These are phyloP conservation scores for Cairina moschata DNA, from an alignment of 2,113 vertebrate species.

Conservation along the genomic window DNA sequence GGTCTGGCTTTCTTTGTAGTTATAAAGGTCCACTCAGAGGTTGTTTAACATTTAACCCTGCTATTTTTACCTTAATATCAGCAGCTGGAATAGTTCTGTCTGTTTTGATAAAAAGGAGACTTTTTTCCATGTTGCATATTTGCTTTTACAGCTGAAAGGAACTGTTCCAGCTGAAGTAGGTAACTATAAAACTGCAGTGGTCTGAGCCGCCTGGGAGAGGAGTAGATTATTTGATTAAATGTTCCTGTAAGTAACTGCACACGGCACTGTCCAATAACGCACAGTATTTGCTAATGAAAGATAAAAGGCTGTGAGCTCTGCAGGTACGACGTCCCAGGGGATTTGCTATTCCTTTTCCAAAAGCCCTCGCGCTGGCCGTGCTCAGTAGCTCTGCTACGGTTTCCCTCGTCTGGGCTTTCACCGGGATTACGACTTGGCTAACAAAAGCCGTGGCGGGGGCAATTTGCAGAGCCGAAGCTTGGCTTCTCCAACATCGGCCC, in stretches of 20 bases:
- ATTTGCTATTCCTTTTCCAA: not conserved
- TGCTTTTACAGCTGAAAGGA: conserved; percentile 63
- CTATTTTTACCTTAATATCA: conserved; percentile 63
- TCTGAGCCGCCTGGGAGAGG: conserved; percentile 35
- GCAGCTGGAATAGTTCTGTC: conserved; percentile 56
- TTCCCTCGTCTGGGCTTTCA: not conserved
- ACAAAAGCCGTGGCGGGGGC: not conserved
- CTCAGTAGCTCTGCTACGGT: not conserved
- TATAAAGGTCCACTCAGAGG: conserved; percentile 39
- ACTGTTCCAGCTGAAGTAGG: conserved; percentile 41
- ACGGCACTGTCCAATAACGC: not conserved
- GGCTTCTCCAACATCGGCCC: not conserved
- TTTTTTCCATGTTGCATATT: conserved; percentile 57
- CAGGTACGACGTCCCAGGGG: not conserved
- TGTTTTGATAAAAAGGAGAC: conserved; percentile 64
- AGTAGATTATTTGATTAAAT: conserved; percentile 64
- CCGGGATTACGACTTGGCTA: fast-evolving
- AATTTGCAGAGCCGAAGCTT: not conserved
- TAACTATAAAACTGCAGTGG: conserved; percentile 42
- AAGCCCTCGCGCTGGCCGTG: not conserved
- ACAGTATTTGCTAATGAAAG: conserved; percentile 18
- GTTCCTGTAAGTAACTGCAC: conserved; percentile 52
- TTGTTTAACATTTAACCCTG: conserved; percentile 70
- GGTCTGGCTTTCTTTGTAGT: conserved; percentile 52
- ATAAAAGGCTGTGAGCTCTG: not conserved